Evolutionary conservation across 2,888 invertebrate species (phyloP), one percentile per base, ranked within the genome.

Genomic region (Hipparchia semele): DNA sequence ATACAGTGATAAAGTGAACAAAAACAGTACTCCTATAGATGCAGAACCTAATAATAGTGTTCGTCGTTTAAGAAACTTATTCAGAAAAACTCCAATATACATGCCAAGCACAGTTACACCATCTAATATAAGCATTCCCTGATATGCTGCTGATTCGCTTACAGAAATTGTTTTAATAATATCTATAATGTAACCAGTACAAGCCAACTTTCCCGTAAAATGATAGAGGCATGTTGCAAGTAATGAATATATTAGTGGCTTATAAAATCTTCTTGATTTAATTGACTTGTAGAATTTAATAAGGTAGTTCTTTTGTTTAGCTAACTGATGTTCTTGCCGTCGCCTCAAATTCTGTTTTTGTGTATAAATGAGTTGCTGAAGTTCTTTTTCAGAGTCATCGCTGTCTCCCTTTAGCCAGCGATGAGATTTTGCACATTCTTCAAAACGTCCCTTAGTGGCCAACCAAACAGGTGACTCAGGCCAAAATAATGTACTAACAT

Each of bases 71-170:
- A 83, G 46, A n/a, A 74, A 64, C 75, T 77, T 85, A 0, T 81
- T 75, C 5, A 82, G 33, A 9, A 74, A 79, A 79, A 89, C 86
- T 23, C 89, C 90, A 13, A 84, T 54, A 78, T 88, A 89, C 85
- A 86, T 86, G 64, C 84, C 80, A 0, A 80, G 8, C 5, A 83
- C 77, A n/a, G 81, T 79, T 0, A 80, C 65, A 7, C 82, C 78
- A 49, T 81, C 81, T 33, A 81, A 68, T n/a, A 78, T 66, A 45
- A 81, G 69, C 80, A 81, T 81, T 9, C 78, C 77, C 1, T 60
- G 65, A 59, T 79, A 81, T 8, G 80, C 80, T 4, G 74, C 70
- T 1, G 72, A 66, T 65, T 80, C 79, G 6, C 62, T 75, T 12
- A 33, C 62, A 0, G 77, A 78, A 5, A 81, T 78, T 53, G 73